These are phyloP conservation scores for Brachypterus glaber DNA, from an alignment of 2,888 invertebrate species.

Conservation along the genomic window DNA sequence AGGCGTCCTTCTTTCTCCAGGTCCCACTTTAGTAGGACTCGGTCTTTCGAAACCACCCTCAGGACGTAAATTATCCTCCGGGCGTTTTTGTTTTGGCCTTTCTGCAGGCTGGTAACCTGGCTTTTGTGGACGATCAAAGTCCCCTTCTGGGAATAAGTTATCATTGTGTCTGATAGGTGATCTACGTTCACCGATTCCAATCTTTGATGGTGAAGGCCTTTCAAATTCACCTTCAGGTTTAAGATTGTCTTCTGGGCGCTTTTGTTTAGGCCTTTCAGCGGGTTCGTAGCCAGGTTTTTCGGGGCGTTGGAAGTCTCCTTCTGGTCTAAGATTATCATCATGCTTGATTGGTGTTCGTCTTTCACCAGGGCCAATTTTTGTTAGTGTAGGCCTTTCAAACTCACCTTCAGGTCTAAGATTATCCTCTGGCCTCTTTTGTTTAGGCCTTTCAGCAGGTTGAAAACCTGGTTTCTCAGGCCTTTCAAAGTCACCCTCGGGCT, in stretches of 20 bases:
- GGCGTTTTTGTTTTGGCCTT: constrained; percentile 37
- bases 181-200: constrained; percentile 39
- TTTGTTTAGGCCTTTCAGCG: constrained; percentile 37
- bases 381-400: constrained; percentile 41
- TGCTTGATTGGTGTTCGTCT: constrained; percentile 41
- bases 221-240: constrained; percentile 51
- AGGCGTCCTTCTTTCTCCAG: constrained; percentile 35
- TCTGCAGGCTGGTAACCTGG: constrained; percentile 32
- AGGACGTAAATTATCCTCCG: constrained; percentile 47
- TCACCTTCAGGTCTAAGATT: constrained; percentile 51
- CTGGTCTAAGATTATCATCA: constrained; percentile 47
- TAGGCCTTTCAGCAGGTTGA: constrained; percentile 39
- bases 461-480: constrained; percentile 34
- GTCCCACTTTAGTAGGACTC: constrained; percentile 28
- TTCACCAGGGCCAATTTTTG: constrained; percentile 38
- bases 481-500: constrained; percentile 48
- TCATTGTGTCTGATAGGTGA: constrained; percentile 46
- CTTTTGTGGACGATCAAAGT: constrained; percentile 42
- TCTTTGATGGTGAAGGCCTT: constrained; percentile 36
- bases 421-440: constrained; percentile 43
- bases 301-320: constrained; percentile 40
- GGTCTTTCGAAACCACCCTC: constrained; percentile 45
- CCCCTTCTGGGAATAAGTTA: constrained; percentile 47
- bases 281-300: constrained; percentile 39
- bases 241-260: constrained; percentile 36